A percentile compares a stretch with the other conserved stretches of the same genome.
Evolutionary conservation across 2,113 vertebrate genomes (phyloP).

Genomic region (Alethe castanea): DNA sequence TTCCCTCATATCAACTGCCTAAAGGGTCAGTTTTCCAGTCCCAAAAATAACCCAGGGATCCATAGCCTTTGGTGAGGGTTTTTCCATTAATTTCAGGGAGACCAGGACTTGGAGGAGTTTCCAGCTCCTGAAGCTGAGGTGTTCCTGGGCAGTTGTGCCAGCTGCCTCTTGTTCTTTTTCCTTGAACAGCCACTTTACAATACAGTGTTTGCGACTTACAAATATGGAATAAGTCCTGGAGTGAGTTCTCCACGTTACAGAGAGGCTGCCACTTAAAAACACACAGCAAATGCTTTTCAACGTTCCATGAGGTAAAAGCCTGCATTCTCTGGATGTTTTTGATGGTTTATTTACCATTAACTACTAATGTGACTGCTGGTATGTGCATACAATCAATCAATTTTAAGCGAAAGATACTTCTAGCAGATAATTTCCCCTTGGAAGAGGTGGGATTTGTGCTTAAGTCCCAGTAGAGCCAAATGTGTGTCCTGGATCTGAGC

Average conservation of each 20-base stretch:
- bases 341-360: not conserved
- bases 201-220: not conserved
- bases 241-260: not conserved
- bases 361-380: not conserved
- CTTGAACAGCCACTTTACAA: not conserved
- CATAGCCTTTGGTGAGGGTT: not conserved
- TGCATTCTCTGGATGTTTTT: not conserved
- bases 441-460: not conserved
- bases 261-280: not conserved
- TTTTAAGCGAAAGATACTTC: not conserved
- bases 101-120: not conserved
- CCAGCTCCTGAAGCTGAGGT: not conserved
- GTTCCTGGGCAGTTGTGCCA: not conserved
- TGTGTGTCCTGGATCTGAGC: not conserved
- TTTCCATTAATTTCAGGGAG: not conserved
- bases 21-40: not conserved
- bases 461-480: not conserved
- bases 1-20: not conserved
- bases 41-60: not conserved
- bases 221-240: not conserved
- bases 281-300: not conserved
- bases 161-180: not conserved
- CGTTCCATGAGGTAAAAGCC: fast-evolving
- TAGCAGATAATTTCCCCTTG: not conserved
- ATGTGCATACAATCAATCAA: not conserved